A percentile compares a stretch with the other conserved stretches of the same genome.
Evolutionary conservation across 2,797 vertebrate genomes (phyloP).

Genomic region (Enteromius argenteus): DNA sequence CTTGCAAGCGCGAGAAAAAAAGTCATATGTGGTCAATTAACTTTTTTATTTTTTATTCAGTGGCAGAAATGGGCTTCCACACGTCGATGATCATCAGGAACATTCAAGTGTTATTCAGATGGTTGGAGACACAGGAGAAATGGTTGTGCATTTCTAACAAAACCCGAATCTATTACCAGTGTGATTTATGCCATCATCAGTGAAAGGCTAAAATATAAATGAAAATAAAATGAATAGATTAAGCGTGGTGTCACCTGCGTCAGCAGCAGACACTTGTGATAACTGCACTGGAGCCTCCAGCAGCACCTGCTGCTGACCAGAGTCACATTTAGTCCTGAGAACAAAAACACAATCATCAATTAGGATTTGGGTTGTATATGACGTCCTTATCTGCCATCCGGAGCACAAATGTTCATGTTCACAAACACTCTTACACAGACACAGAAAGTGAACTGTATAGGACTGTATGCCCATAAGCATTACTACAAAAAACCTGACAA

Average conservation of each 20-base stretch:
- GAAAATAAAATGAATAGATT: background rate
- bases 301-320: conserved; percentile 79
- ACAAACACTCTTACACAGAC: background rate
- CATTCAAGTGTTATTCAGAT: background rate
- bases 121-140: background rate
- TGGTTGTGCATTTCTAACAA: background rate
- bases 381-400: background rate
- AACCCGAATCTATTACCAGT: background rate
- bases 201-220: no score
- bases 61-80: background rate
- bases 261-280: conserved; percentile 82
- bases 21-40: no score
- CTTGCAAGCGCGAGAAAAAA: no score
- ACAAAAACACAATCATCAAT: background rate
- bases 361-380: background rate
- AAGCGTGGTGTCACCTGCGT: conserved; percentile 76
- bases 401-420: background rate
- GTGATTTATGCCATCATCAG: background rate
- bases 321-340: conserved; percentile 69
- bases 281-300: conserved; percentile 93
- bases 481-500: background rate
- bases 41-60: no score
- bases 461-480: background rate
- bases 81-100: background rate
- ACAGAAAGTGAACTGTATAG: background rate